Evolutionary conservation across 2,113 vertebrate genomes (phyloP).

Genomic region (Channa argus): DNA sequence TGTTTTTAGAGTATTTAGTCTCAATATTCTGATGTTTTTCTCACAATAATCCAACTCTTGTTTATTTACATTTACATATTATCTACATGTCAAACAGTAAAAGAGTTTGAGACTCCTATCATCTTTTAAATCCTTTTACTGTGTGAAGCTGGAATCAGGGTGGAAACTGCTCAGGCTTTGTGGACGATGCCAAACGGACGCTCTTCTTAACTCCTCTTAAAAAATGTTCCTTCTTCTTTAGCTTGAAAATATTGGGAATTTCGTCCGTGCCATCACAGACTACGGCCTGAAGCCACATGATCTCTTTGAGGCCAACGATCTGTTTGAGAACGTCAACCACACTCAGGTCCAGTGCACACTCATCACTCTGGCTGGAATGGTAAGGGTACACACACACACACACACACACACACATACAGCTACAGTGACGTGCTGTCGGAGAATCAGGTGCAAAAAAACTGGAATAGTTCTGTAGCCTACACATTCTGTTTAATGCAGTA

Average conservation of each 20-base stretch:
- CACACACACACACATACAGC: background rate
- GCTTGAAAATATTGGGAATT: slow-evolving; percentile 96
- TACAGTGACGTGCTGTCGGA: background rate
- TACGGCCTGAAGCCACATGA: slow-evolving; percentile 92
- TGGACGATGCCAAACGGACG: background rate
- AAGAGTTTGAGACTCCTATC: no score
- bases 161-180: background rate
- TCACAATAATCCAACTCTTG: no score
- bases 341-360: slow-evolving; percentile 95
- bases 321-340: slow-evolving; percentile 94
- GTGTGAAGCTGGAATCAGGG: background rate
- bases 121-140: no score
- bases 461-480: background rate
- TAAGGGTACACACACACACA: slow-evolving; percentile 72
- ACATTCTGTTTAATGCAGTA: no score
- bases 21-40: no score
- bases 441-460: background rate
- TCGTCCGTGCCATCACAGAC: slow-evolving; percentile 90
- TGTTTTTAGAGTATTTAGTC: no score
- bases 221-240: slow-evolving; percentile 53
- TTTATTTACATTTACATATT: no score
- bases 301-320: slow-evolving; percentile 95
- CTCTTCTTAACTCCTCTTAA: background rate
- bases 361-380: slow-evolving; percentile 92
- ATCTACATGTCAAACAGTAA: no score